phyloP scores from a whole-genome alignment of 1,140 invertebrate genomes.

The Medauroidea extradentata region DNA sequence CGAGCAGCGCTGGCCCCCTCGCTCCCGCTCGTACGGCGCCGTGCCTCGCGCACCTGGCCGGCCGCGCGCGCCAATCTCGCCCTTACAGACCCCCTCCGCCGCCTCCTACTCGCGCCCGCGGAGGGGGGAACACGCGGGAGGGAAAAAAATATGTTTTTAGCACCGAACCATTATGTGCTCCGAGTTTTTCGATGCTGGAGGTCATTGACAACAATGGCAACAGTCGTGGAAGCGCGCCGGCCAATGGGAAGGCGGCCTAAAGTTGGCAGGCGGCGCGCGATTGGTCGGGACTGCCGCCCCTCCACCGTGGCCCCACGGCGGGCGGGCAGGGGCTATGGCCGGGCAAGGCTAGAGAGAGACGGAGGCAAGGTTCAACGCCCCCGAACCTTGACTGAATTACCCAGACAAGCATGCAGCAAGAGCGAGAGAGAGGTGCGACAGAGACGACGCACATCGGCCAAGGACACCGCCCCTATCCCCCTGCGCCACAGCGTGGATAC shows the following conservation, averaged over 20 bases:
- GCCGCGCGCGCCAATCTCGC: conserved; percentile 4
- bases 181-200: conserved; percentile 19
- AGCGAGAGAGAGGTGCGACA: conserved; percentile 37
- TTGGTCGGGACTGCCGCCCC: conserved; percentile 28
- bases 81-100: neutral
- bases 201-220: conserved; percentile 18
- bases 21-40: conserved; percentile 8
- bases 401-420: conserved; percentile 55
- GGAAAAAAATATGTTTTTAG: neutral
- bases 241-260: conserved; percentile 8
- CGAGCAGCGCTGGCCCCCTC: conserved; percentile 16
- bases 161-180: conserved; percentile 1
- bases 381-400: conserved; percentile 68
- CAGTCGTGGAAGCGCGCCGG: neutral
- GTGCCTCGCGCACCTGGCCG: conserved; percentile 13
- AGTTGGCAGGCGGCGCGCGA: conserved; percentile 7
- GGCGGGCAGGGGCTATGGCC: conserved; percentile 19
- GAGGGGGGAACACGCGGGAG: neutral
- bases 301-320: conserved; percentile 21
- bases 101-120: too few relatives aligned
- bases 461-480: neutral
- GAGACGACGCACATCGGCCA: neutral
- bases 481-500: too few relatives aligned
- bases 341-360: conserved; percentile 31
- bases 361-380: conserved; percentile 50